Evolutionary conservation across 2,888 invertebrate genomes (phyloP).

Genomic region (Lepidonotus clava): DNA sequence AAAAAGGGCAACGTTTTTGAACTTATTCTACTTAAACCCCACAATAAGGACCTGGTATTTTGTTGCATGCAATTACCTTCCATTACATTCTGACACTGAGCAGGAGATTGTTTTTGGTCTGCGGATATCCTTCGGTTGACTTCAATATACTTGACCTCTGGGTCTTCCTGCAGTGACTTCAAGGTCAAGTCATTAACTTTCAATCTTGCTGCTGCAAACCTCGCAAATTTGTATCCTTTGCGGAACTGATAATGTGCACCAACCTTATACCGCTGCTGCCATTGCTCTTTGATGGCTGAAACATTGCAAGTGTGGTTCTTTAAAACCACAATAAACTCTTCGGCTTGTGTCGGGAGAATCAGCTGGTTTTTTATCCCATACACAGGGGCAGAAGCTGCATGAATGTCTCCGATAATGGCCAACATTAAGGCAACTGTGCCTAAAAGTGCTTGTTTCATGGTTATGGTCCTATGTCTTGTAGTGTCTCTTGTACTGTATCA

Average conservation of each 20-base stretch:
- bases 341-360: no score
- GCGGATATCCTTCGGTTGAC: slow-evolving; percentile 26
- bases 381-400: not conserved
- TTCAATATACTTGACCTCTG: slow-evolving; percentile 39
- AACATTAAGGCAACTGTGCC: no score
- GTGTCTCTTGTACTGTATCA: no score
- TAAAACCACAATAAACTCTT: slow-evolving; percentile 33
- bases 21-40: slow-evolving; percentile 16
- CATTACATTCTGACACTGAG: not conserved
- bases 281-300: not conserved
- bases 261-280: not conserved
- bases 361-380: not conserved
- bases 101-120: not conserved
- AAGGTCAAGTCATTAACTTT: not conserved
- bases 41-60: not conserved
- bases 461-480: no score
- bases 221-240: not conserved
- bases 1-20: not conserved
- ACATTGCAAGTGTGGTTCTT: slow-evolving; percentile 34
- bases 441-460: no score
- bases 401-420: no score
- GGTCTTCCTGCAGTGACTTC: not conserved
- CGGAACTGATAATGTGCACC: not conserved
- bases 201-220: slow-evolving; percentile 2
- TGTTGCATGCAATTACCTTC: slow-evolving; percentile 23